A percentile compares a stretch with the other conserved stretches of the same genome.
Conservation (phyloP, 2,888 invertebrate genomes). For the Meta bourneti region DNA sequence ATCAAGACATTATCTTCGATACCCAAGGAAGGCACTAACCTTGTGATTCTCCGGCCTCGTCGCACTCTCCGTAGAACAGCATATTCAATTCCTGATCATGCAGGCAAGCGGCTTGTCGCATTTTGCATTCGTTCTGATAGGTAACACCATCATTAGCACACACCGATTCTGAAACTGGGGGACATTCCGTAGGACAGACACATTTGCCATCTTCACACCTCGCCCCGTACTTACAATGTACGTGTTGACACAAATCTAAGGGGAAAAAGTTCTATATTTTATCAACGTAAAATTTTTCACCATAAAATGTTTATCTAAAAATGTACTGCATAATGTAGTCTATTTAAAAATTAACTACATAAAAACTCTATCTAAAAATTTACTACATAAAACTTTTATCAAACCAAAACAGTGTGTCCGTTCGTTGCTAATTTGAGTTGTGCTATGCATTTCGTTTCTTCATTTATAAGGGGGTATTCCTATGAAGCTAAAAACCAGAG, state of each 20-base stretch:
- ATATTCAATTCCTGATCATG: constrained; percentile 83
- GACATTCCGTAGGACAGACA: constrained; percentile 92
- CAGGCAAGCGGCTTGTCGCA: constrained; percentile 88
- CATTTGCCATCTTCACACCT: constrained; percentile 92
- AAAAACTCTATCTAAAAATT: no score
- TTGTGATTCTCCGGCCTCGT: constrained; percentile 78
- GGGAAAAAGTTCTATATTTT: background rate
- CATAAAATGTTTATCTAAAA: no score
- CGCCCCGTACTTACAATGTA: constrained; percentile 90
- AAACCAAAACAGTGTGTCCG: no score
- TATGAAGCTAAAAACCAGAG: no score
- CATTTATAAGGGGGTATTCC: no score
- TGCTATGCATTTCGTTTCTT: no score
- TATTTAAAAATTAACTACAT: no score
- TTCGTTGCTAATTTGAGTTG: no score
- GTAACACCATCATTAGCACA: constrained; percentile 87
- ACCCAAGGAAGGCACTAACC: constrained; percentile 39
- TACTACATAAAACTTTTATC: no score
- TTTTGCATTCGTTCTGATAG: constrained; percentile 90
- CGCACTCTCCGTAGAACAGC: constrained; percentile 80
- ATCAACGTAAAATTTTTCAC: no score
- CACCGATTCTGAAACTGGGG: constrained; percentile 90
- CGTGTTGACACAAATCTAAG: constrained; percentile 88
- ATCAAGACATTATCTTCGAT: no score
- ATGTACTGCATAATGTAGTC: no score